Evolutionary conservation across 2,797 vertebrate genomes (phyloP).

Genomic region (Pantherophis vulpinus): DNA sequence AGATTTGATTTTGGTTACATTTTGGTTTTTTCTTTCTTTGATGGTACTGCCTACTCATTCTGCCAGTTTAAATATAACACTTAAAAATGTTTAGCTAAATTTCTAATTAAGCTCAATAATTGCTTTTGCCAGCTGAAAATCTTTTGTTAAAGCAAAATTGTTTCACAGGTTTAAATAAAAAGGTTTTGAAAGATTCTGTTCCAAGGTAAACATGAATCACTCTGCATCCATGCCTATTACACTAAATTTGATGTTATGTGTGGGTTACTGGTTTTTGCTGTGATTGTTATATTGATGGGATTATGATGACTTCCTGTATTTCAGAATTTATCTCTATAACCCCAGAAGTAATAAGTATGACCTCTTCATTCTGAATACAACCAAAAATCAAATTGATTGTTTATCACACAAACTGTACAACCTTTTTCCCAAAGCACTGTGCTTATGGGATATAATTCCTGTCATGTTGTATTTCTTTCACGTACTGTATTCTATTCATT

Average conservation of each 20-base stretch:
- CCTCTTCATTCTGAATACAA: not conserved
- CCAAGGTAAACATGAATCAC: not conserved
- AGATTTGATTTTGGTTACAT: not conserved
- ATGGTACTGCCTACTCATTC: not conserved
- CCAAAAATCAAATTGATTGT: not conserved
- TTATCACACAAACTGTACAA: not conserved
- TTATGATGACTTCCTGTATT: not conserved
- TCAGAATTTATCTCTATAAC: not conserved
- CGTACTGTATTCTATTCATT: not conserved
- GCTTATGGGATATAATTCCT: not conserved
- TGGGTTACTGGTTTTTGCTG: not conserved
- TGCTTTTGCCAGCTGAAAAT: not conserved
- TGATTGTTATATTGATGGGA: not conserved
- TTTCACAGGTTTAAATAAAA: not conserved
- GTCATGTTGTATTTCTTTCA: not conserved
- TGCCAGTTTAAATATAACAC: not conserved
- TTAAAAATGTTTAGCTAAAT: not conserved
- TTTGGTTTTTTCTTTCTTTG: not conserved
- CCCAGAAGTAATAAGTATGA: not conserved
- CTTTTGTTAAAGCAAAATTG: not conserved
- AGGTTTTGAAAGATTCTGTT: not conserved
- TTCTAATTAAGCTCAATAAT: not conserved
- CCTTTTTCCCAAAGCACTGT: not conserved
- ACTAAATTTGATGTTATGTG: not conserved
- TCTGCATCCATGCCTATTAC: not conserved